phyloP scores from a whole-genome alignment of 2,888 invertebrate species.

The Cremastinae sp. region DNA sequence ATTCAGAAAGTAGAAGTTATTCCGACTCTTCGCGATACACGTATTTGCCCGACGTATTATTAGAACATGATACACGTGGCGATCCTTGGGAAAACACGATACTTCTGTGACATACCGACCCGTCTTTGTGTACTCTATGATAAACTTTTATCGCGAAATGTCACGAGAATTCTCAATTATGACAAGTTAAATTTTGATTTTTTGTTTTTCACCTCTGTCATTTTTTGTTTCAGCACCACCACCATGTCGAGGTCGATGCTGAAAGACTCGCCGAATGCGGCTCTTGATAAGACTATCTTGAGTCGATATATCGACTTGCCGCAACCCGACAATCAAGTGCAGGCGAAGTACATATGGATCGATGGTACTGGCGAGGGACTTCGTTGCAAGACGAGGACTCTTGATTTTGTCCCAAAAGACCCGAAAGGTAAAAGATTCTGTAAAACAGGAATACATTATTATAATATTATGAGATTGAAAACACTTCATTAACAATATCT shows the following conservation, averaged over 20 bases:
- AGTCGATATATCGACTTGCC: constrained; percentile 89
- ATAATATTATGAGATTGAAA: too few relatives aligned
- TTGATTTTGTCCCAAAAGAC: constrained; percentile 89
- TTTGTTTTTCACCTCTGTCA: not conserved
- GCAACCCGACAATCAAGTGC: constrained; percentile 87
- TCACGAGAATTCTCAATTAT: not conserved
- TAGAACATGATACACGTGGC: constrained; percentile 46
- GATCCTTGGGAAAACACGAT: constrained; percentile 43
- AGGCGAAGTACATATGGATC: constrained; percentile 96
- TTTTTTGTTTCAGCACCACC: constrained; percentile 69
- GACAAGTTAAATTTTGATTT: not conserved
- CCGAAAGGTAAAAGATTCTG: constrained; percentile 88
- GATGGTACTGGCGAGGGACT: constrained; percentile 95
- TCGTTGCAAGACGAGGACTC: constrained; percentile 93
- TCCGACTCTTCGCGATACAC: constrained; percentile 6
- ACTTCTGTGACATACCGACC: constrained; percentile 30
- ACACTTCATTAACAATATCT: too few relatives aligned
- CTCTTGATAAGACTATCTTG: constrained; percentile 88
- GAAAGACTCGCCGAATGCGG: constrained; percentile 91
- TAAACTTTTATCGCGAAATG: not conserved
- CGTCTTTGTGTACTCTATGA: constrained; percentile 16
- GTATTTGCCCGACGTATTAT: constrained; percentile 54
- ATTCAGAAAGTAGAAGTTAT: constrained; percentile 8
- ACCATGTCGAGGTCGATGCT: constrained; percentile 79
- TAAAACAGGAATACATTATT: too few relatives aligned